A percentile compares a stretch with the other conserved stretches of the same genome.
These are phyloP conservation scores for Gonatopus flavifemur DNA, from an alignment of 1,140 invertebrate genomes.

Conservation along the genomic window DNA sequence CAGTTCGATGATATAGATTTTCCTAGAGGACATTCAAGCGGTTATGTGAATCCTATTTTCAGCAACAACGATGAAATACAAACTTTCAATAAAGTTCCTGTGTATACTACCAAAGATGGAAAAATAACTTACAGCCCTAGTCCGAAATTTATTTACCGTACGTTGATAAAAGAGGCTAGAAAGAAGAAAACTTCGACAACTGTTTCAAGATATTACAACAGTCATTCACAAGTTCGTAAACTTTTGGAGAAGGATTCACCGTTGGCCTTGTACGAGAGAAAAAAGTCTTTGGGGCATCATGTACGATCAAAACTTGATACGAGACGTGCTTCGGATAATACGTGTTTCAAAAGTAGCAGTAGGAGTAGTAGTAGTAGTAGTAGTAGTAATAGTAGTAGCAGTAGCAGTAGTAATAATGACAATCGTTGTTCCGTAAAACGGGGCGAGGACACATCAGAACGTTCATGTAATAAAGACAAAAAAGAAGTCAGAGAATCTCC, in stretches of 20 bases:
- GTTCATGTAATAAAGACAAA: too few species aligned
- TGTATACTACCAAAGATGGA: slow-evolving; percentile 56
- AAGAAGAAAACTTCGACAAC: slow-evolving; percentile 24
- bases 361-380: too few species aligned
- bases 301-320: too few species aligned
- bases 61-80: slow-evolving; percentile 35
- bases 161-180: slow-evolving; percentile 41
- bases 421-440: too few species aligned
- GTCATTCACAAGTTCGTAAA: slow-evolving; percentile 18
- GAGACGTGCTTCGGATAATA: too few species aligned
- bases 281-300: slow-evolving; percentile 1
- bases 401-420: too few species aligned
- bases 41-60: slow-evolving; percentile 47
- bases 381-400: too few species aligned
- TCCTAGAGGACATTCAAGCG: slow-evolving; percentile 21
- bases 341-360: too few species aligned
- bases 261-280: neutral
- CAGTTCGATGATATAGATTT: slow-evolving; percentile 10
- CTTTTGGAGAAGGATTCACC: slow-evolving; percentile 13
- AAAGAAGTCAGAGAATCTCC: too few species aligned
- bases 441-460: too few species aligned
- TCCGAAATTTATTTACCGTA: slow-evolving; percentile 46
- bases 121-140: slow-evolving; percentile 56
- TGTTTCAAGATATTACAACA: slow-evolving; percentile 21
- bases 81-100: slow-evolving; percentile 49